Conservation (phyloP, 2,888 invertebrate species). For the Folsomia manolachei region DNA sequence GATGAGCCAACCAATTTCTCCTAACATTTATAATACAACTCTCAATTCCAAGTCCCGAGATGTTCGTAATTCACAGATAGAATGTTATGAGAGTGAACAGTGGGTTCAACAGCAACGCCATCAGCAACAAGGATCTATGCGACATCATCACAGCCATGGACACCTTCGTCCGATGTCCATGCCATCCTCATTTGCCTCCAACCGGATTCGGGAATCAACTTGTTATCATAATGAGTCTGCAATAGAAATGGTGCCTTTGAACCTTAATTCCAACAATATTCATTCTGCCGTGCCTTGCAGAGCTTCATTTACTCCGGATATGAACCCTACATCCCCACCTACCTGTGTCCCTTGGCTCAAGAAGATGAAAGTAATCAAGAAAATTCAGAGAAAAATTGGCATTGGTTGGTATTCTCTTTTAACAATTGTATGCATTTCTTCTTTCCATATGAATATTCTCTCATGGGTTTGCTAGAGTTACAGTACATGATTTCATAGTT, state of each 20-base stretch:
- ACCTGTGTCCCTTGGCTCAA: slow-evolving; percentile 52
- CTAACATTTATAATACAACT: neutral
- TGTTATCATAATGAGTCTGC: slow-evolving; percentile 3
- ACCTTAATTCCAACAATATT: slow-evolving; percentile 2
- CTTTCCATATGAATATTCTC: too few relatives aligned
- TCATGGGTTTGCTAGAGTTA: too few relatives aligned
- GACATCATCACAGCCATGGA: slow-evolving; percentile 15
- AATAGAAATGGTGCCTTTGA: slow-evolving; percentile 36
- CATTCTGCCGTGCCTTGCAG: slow-evolving; percentile 22
- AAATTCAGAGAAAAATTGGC: slow-evolving; percentile 82
- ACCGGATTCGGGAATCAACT: neutral
- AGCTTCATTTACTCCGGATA: slow-evolving; percentile 19
- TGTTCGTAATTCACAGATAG: slow-evolving; percentile 13
- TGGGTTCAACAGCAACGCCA: neutral
- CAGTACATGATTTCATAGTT: too few relatives aligned
- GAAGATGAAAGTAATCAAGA: slow-evolving; percentile 87
- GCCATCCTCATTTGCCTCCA: slow-evolving; percentile 25
- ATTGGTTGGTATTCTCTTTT: too few relatives aligned
- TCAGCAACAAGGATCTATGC: neutral
- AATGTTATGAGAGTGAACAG: neutral
- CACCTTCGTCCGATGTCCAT: slow-evolving; percentile 36
- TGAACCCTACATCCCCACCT: slow-evolving; percentile 37
- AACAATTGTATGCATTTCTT: too few relatives aligned
- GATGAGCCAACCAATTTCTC: slow-evolving; percentile 39
- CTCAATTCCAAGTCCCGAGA: neutral